phyloP scores from a whole-genome alignment of 2,113 vertebrate species.

The Rhinopithecus roxellana region DNA sequence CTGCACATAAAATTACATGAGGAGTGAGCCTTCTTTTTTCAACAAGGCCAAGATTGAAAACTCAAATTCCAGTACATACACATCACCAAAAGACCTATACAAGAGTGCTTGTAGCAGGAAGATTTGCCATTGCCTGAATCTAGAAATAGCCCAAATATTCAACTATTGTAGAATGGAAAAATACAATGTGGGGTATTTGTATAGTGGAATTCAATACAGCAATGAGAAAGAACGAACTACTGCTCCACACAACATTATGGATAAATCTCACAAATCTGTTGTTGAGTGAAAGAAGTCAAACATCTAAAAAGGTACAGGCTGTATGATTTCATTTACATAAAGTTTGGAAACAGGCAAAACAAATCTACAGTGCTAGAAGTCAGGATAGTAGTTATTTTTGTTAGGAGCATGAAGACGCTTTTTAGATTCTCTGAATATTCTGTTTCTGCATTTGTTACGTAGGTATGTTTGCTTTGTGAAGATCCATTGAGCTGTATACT shows the following conservation, averaged over 20 bases:
- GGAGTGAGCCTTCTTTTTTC: not conserved
- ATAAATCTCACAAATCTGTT: not conserved
- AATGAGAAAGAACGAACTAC: not conserved
- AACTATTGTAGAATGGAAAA: not conserved
- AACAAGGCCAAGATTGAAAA: not conserved
- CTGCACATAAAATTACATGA: slow-evolving; percentile 80
- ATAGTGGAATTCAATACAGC: not conserved
- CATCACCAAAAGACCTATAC: not conserved
- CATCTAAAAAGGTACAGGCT: not conserved
- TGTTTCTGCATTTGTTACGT: not conserved
- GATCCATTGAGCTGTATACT: not conserved
- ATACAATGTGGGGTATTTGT: not conserved
- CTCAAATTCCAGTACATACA: not conserved
- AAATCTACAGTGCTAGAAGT: not conserved
- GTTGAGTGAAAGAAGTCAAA: not conserved
- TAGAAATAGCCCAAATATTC: not conserved
- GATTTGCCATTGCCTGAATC: not conserved
- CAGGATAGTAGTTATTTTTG: not conserved
- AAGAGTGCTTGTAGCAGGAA: not conserved
- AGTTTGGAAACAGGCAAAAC: not conserved
- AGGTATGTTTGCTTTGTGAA: not conserved
- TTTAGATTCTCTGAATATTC: slow-evolving; percentile 9
- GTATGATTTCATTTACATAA: not conserved
- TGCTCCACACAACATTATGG: not conserved
- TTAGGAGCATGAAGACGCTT: not conserved